phyloP scores from a whole-genome alignment of 64 coral and sea anemone species.

The Catalaphyllia jardinei region DNA sequence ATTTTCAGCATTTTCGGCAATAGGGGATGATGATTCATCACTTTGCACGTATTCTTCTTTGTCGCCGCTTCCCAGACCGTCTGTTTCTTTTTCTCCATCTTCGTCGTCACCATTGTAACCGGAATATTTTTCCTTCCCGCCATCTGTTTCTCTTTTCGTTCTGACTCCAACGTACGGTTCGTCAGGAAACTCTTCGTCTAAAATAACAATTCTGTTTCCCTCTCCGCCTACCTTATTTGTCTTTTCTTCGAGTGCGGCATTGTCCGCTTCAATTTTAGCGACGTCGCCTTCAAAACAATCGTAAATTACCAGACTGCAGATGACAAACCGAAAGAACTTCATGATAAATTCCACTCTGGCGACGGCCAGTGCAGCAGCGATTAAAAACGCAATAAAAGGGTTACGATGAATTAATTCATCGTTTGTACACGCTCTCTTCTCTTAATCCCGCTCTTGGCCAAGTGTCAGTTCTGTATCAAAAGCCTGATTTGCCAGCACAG shows the following conservation, averaged over 20 bases:
- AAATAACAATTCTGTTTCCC: background rate
- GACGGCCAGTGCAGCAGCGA: background rate
- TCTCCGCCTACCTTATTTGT: background rate
- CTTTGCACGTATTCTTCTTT: background rate
- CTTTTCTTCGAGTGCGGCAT: background rate
- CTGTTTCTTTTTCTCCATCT: background rate
- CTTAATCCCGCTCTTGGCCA: background rate
- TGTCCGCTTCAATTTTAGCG: background rate
- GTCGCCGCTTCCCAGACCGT: background rate
- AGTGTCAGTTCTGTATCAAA: background rate
- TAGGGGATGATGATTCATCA: background rate
- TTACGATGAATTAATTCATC: background rate
- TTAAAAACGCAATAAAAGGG: background rate
- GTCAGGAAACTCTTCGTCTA: background rate
- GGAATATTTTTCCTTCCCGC: background rate
- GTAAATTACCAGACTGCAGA: constrained; percentile 18
- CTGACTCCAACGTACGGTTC: background rate
- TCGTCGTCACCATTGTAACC: background rate
- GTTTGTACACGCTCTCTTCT: background rate
- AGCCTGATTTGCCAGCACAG: background rate
- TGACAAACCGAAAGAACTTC: background rate
- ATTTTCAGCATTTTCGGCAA: background rate
- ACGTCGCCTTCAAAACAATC: constrained; percentile 12
- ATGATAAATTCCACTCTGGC: constrained; percentile 7
- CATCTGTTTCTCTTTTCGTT: background rate